Evolutionary conservation across 2,113 vertebrate species (phyloP).

Genomic region (Marcusenius ussheri): DNA sequence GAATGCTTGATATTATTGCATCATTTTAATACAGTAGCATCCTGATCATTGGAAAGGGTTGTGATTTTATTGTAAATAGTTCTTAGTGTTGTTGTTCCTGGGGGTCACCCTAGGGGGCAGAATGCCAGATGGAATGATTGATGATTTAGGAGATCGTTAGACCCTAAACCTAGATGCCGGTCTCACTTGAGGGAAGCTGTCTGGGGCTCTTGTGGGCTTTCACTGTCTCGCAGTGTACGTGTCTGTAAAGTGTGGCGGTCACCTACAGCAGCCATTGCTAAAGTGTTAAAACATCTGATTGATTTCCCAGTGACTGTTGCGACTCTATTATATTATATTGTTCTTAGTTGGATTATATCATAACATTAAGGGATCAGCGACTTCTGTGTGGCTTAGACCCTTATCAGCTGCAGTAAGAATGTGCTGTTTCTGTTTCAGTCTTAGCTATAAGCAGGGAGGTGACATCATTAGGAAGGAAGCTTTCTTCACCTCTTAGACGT

Average conservation of each 20-base stretch:
- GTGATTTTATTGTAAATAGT: not conserved
- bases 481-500: not conserved
- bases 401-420: not conserved
- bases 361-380: not conserved
- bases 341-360: not conserved
- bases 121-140: not conserved
- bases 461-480: not conserved
- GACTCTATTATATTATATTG: not conserved
- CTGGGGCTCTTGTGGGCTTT: not conserved
- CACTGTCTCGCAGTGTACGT: not conserved
- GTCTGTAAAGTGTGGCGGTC: not conserved
- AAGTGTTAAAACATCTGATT: not conserved
- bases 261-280: not conserved
- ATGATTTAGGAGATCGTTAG: not conserved
- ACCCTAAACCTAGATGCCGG: not conserved
- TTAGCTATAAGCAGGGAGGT: not conserved
- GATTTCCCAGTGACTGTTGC: not conserved
- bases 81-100: not conserved
- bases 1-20: not conserved
- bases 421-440: not conserved
- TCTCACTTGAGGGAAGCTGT: not conserved
- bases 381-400: not conserved
- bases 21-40: not conserved
- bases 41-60: not conserved
- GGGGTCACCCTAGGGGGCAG: not conserved